phyloP scores from a whole-genome alignment of 2,888 invertebrate species.

The Drosophila imparisetae region DNA sequence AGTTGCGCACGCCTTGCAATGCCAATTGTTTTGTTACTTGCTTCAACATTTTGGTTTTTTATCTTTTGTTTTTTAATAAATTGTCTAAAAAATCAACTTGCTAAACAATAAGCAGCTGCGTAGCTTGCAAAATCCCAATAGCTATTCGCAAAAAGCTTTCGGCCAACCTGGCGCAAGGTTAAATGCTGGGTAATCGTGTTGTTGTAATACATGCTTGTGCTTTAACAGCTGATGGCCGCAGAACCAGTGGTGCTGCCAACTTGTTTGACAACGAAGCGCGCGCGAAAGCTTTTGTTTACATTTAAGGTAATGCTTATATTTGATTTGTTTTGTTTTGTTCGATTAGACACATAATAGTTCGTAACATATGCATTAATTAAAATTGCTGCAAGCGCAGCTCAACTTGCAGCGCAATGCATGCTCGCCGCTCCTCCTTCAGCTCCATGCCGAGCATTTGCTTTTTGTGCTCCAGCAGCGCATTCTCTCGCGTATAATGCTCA shows the following conservation, averaged over 20 bases:
- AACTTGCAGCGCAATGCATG: conserved; percentile 90
- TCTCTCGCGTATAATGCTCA: conserved; percentile 87
- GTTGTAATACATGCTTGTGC: conserved; percentile 18
- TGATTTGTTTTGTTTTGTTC: conserved; percentile 45
- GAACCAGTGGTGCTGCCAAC: conserved; percentile 47
- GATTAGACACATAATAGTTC: conserved; percentile 26
- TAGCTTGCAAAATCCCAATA: conserved; percentile 66
- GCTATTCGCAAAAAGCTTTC: conserved; percentile 55
- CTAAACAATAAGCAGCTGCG: conserved; percentile 62
- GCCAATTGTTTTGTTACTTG: conserved; percentile 87
- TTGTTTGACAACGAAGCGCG: conserved; percentile 14
- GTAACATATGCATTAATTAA: conserved; percentile 45
- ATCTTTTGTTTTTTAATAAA: conserved; percentile 29
- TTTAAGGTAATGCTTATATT: conserved; percentile 39
- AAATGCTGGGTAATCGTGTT: conserved; percentile 15
- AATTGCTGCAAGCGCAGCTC: conserved; percentile 86
- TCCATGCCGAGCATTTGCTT: conserved; percentile 88
- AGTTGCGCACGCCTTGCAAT: conserved; percentile 87
- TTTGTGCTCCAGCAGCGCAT: conserved; percentile 89
- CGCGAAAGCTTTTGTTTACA: conserved; percentile 25
- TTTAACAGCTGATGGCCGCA: conserved; percentile 36
- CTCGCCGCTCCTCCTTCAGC: conserved; percentile 90
- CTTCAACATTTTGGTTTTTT: conserved; percentile 87
- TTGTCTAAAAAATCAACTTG: conserved; percentile 40
- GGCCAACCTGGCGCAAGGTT: conserved; percentile 49